phyloP scores from a whole-genome alignment of 2,113 vertebrate genomes.

The Hemiprocne comata region DNA sequence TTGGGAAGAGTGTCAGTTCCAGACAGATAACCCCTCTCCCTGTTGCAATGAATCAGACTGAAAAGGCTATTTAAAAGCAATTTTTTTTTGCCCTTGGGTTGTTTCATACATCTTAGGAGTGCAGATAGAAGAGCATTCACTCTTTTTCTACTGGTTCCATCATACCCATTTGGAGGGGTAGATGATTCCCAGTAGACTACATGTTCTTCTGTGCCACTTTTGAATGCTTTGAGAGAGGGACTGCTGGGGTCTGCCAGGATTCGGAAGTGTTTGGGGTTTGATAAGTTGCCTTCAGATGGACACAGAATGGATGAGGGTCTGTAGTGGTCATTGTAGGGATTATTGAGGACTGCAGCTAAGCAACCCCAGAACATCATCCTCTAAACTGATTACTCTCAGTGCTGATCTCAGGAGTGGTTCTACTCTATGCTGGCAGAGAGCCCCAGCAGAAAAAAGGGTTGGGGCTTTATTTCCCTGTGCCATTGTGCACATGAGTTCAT shows the following conservation, averaged over 20 bases:
- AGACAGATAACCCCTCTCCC: not conserved
- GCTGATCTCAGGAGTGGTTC: not conserved
- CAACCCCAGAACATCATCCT: not conserved
- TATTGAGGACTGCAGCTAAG: not conserved
- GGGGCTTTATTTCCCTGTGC: not conserved
- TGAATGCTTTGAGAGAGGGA: not conserved
- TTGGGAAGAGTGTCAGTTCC: not conserved
- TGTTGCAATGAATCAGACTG: not conserved
- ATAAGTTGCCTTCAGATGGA: not conserved
- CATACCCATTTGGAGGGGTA: not conserved
- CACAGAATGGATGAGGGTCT: not conserved
- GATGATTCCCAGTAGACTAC: not conserved
- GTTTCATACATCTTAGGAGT: not conserved
- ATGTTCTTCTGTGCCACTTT: rapidly evolving
- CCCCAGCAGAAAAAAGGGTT: not conserved
- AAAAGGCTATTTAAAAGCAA: not conserved
- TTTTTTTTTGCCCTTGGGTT: not conserved
- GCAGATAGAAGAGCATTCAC: not conserved
- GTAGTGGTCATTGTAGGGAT: not conserved
- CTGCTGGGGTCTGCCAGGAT: not conserved
- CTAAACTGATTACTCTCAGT: not conserved
- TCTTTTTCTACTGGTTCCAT: not conserved
- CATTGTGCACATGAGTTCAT: rapidly evolving
- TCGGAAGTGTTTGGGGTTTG: not conserved
- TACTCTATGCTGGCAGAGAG: rapidly evolving